phyloP scores from a whole-genome alignment of 2,797 vertebrate species.

The Distichodus sexfasciatus region DNA sequence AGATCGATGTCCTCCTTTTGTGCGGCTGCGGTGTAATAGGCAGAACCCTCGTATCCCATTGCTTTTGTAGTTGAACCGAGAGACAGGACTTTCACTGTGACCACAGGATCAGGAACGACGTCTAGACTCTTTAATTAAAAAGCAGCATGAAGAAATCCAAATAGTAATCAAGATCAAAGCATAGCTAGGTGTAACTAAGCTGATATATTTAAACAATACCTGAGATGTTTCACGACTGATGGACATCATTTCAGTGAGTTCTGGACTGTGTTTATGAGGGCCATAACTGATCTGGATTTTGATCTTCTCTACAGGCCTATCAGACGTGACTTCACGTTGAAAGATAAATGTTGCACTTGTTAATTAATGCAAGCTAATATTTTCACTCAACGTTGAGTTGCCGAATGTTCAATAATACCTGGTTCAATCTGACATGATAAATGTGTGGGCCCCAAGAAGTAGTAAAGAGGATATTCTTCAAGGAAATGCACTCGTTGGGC shows the following conservation, averaged over 20 bases:
- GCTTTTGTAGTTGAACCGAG: conserved; percentile 55
- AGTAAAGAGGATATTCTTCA: conserved; percentile 72
- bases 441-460: conserved; percentile 69
- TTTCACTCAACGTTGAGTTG: too few relatives aligned
- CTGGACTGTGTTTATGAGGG: conserved; percentile 33
- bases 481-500: conserved; percentile 61
- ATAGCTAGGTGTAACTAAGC: not conserved
- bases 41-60: conserved; percentile 62
- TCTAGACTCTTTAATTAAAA: conserved; percentile 49
- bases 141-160: not conserved
- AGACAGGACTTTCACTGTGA: conserved; percentile 63
- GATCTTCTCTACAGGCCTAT: conserved; percentile 69
- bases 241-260: conserved; percentile 52
- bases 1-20: conserved; percentile 55
- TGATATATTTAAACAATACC: conserved; percentile 60
- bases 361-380: too few relatives aligned
- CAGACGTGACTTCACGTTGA: conserved; percentile 62
- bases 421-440: conserved; percentile 60
- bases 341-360: too few relatives aligned
- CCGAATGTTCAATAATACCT: too few relatives aligned
- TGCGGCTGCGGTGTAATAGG: conserved; percentile 60
- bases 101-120: conserved; percentile 52
- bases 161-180: not conserved
- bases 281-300: conserved; percentile 63
- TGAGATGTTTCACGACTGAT: conserved; percentile 53